Percentiles rank a stretch among this genome's conserved stretches.
phyloP scores from a whole-genome alignment of 2,113 vertebrate genomes.

The Sebastes schlegelii region DNA sequence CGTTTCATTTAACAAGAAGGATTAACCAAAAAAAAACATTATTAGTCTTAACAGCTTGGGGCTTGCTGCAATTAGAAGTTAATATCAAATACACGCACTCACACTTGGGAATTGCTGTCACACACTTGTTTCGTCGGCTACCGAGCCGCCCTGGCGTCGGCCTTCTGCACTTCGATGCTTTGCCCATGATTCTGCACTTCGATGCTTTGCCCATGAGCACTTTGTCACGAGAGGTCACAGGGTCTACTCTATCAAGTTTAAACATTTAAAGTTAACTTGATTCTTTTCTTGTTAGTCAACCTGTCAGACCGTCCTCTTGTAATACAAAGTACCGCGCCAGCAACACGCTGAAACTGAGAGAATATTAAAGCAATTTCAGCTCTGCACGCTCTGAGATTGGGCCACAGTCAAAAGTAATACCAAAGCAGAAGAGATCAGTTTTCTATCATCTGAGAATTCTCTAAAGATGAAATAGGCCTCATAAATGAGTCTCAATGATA shows the following conservation, averaged over 20 bases:
- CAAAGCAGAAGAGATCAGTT: constrained; percentile 80
- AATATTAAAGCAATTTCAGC: constrained; percentile 80
- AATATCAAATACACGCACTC: constrained; percentile 21
- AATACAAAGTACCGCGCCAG: constrained; percentile 62
- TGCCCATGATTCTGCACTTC: constrained; percentile 13
- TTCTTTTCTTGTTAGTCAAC: constrained; percentile 65
- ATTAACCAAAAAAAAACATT: constrained; percentile 1
- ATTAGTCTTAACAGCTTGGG: constrained; percentile 18
- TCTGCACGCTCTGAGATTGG: constrained; percentile 71
- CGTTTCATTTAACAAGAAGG: neutral
- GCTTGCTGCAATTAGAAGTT: constrained; percentile 30
- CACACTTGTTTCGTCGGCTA: neutral
- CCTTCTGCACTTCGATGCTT: constrained; percentile 2
- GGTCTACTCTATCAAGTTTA: constrained; percentile 45
- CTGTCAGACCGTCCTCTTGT: constrained; percentile 39
- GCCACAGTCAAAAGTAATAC: constrained; percentile 77
- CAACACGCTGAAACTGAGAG: constrained; percentile 70
- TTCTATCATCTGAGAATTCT: constrained; percentile 78
- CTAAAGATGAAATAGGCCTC: constrained; percentile 78
- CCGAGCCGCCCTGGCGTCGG: neutral
- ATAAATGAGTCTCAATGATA: constrained; percentile 82
- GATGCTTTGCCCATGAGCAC: constrained; percentile 17
- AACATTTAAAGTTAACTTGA: constrained; percentile 60
- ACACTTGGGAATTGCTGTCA: neutral
- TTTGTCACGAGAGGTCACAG: constrained; percentile 23